Evolutionary conservation across 2,888 invertebrate genomes (phyloP), one percentile per base, ranked within the genome.

Genomic region (Tetanocera ferruginea): DNA sequence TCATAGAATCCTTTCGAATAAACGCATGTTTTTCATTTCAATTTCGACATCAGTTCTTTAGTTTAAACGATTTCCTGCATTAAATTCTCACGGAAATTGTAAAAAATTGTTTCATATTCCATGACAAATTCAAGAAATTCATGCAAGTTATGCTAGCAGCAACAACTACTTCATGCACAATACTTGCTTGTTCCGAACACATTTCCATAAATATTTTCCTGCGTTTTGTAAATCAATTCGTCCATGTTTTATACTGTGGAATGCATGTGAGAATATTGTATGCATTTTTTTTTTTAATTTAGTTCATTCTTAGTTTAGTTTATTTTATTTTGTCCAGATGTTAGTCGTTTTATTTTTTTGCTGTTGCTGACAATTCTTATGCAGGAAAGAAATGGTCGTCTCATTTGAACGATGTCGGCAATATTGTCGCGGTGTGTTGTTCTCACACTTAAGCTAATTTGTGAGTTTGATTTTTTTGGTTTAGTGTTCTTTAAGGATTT

Each of bases 381-480:
- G 43, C 67, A 62, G 25, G 55, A 78, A n/a, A 76, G 66, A 37
- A 70, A 57, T 78, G 67, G 71, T 64, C 70, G 79, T 37, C 49
- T 49, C 17, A 77, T 77, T 66, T 62, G 60, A 60, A 34, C 31
- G 62, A 28, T 55, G 72, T 17, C 66, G 51, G 51, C 72, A 76
- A 70, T 14, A 19, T 43, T 66, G 74, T 74, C 72, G 80, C 73
- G 66, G 71, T 76, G 78, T 78, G 79, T 79, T 78, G 80, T 86
- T 87, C 89, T 87, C 88, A 87, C 86, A 87, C 85, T 86, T 83
- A 78, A 84, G 83, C 87, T 87, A 88, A 88, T 88, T 88, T 88
- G 87, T 88, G 87, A 85, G 83, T 87, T 85, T 83, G 80, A 83
- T 85, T 79, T 82, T 86, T 86, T 85, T 76, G 83, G 85, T 86